A percentile compares a stretch with the other conserved stretches of the same genome.
Conservation (phyloP, 2,113 vertebrate species). For the Charina bottae region DNA sequence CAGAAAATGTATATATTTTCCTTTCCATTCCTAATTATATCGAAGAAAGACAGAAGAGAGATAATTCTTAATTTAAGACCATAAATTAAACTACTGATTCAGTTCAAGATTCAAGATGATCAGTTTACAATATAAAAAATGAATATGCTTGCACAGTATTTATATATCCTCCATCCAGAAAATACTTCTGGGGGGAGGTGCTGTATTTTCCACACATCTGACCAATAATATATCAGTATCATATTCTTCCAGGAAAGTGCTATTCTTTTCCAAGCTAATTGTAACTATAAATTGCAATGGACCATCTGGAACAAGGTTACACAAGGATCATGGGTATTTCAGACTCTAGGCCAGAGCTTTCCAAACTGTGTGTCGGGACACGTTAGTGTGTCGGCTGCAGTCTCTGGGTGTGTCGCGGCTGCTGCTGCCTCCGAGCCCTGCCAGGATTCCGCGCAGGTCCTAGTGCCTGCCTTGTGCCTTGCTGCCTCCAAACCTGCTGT, state of each 20-base stretch:
- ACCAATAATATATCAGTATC: background rate
- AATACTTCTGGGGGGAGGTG: background rate
- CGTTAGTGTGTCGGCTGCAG: too few species aligned
- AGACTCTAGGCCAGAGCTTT: too few species aligned
- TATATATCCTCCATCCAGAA: background rate
- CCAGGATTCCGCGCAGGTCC: too few species aligned
- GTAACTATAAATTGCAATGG: background rate
- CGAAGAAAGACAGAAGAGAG: background rate
- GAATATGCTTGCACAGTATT: background rate
- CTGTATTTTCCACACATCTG: background rate
- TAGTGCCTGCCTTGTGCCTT: too few species aligned
- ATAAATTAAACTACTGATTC: background rate
- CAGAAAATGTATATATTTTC: background rate
- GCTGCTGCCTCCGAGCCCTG: too few species aligned
- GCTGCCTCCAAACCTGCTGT: too few species aligned
- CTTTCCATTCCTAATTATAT: background rate
- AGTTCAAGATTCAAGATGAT: background rate
- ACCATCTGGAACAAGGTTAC: background rate
- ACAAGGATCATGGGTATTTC: background rate
- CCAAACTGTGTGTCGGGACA: too few species aligned
- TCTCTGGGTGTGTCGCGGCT: too few species aligned
- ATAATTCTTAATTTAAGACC: background rate
- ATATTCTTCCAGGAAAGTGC: background rate
- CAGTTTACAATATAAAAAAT: background rate
- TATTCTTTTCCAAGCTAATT: background rate